Evolutionary conservation across 2,888 invertebrate genomes (phyloP).

Genomic region (Agrotis segetum): DNA sequence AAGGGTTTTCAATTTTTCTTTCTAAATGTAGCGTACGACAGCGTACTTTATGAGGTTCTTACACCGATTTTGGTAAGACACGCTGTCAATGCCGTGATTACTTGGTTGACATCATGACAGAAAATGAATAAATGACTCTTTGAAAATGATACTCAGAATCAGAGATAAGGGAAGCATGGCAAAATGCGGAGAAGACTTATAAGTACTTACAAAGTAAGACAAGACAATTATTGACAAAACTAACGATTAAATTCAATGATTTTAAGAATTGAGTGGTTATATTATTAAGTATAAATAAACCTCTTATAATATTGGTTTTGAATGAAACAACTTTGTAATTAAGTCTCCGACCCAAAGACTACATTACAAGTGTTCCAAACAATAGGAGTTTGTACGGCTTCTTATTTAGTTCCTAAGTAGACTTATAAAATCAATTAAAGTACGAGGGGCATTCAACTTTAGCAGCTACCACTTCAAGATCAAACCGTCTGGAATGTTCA

Average conservation of each 20-base stretch:
- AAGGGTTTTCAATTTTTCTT: neutral
- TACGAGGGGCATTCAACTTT: slow-evolving; percentile 54
- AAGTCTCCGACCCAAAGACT: slow-evolving; percentile 26
- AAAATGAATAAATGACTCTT: neutral
- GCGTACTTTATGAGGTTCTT: neutral
- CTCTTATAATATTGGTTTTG: slow-evolving; percentile 4
- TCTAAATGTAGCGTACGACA: neutral
- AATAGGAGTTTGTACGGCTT: slow-evolving; percentile 56
- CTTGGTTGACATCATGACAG: neutral
- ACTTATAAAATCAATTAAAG: slow-evolving; percentile 66
- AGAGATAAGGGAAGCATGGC: too few relatives aligned
- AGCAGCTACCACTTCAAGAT: slow-evolving; percentile 32
- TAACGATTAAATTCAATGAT: neutral
- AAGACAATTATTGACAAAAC: neutral
- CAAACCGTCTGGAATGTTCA: slow-evolving; percentile 44
- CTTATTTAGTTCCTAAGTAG: slow-evolving; percentile 61
- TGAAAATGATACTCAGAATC: too few relatives aligned
- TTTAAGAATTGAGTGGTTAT: neutral
- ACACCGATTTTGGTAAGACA: neutral
- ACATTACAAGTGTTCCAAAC: slow-evolving; percentile 34
- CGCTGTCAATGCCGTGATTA: neutral
- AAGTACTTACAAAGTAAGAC: too few relatives aligned
- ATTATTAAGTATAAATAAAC: neutral
- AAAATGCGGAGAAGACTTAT: too few relatives aligned
- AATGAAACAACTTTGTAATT: slow-evolving; percentile 14